A percentile compares a stretch with the other conserved stretches of the same genome.
phyloP scores from a whole-genome alignment of 1,140 invertebrate genomes.

The Macrotrachela quadricornifera region DNA sequence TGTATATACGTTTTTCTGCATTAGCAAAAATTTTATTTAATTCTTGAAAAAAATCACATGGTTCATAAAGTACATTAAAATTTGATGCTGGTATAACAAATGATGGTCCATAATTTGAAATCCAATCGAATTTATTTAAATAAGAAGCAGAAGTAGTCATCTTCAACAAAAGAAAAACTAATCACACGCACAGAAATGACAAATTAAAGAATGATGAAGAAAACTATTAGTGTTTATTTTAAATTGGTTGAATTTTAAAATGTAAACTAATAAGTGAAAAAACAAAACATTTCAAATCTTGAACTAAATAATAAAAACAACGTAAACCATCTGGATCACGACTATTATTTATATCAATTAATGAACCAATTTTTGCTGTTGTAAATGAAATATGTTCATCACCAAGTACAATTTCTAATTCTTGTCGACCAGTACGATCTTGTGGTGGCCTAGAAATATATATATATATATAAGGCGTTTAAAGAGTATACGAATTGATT shows the following conservation, averaged over 20 bases:
- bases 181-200: no score
- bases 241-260: constrained; percentile 99
- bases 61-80: constrained; percentile 18
- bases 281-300: constrained; percentile 94
- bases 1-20: constrained; percentile 53
- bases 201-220: no score
- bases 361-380: constrained; percentile 92
- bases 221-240: constrained; percentile 12
- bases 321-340: constrained; percentile 82
- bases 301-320: constrained; percentile 94
- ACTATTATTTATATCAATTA: constrained; percentile 92
- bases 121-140: no score
- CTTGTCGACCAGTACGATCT: constrained; percentile 59
- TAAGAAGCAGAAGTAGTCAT: no score
- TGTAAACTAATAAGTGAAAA: constrained; percentile 96
- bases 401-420: constrained; percentile 93
- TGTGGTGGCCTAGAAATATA: constrained; percentile 20
- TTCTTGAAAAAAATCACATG: constrained; percentile 24
- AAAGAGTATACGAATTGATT: no score
- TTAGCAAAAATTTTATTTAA: constrained; percentile 36
- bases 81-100: no score
- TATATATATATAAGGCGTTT: no score
- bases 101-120: no score
- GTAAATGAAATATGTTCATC: constrained; percentile 99
- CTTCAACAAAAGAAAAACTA: no score